Conservation (phyloP, 2,797 vertebrate genomes). For the Molossus alvarezi region DNA sequence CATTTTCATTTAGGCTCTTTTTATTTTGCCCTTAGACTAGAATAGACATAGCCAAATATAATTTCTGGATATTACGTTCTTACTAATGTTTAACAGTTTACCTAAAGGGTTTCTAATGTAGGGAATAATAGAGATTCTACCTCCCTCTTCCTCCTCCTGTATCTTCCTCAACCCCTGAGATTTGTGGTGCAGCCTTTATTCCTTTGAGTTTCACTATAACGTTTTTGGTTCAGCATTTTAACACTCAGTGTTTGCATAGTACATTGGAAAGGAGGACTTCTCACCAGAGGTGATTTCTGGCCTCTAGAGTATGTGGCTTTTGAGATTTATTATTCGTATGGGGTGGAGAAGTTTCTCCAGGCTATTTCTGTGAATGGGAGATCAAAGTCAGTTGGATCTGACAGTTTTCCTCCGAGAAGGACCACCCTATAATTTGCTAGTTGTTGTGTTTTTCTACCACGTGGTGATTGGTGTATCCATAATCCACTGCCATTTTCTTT, state of each 20-base stretch:
- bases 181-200: background rate
- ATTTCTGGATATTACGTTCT: slow-evolving; percentile 21
- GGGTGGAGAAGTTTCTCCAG: slow-evolving; percentile 88
- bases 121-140: background rate
- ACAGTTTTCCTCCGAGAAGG: slow-evolving; percentile 84
- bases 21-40: background rate
- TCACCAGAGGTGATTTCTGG: slow-evolving; percentile 82
- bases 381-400: slow-evolving; percentile 87
- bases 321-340: slow-evolving; percentile 88
- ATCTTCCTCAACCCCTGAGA: background rate
- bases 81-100: background rate
- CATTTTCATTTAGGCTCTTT: background rate
- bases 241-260: slow-evolving; percentile 74
- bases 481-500: slow-evolving; percentile 54
- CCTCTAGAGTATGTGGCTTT: slow-evolving; percentile 83
- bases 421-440: slow-evolving; percentile 86
- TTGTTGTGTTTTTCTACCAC: slow-evolving; percentile 82
- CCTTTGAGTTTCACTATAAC: background rate
- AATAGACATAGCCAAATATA: slow-evolving; percentile 8
- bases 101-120: background rate
- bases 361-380: slow-evolving; percentile 84
- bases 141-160: background rate
- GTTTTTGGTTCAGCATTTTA: slow-evolving; percentile 61
- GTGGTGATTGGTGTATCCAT: slow-evolving; percentile 81
- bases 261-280: slow-evolving; percentile 70